Evolutionary conservation across 2,888 invertebrate species (phyloP).

Genomic region (Chloromyia formosa): DNA sequence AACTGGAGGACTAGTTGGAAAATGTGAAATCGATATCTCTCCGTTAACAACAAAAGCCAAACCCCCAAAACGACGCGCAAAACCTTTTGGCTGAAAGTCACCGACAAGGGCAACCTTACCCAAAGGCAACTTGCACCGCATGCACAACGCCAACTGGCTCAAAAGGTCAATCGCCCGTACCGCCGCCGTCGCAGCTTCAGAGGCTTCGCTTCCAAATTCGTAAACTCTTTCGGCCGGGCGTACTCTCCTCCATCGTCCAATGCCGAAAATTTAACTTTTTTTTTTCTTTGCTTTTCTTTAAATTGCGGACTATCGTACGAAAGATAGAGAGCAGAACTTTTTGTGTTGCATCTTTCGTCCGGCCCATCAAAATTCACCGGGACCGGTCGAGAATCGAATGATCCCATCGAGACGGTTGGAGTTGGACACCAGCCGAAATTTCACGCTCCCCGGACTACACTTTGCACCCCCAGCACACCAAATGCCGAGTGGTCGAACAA

Average conservation of each 20-base stretch:
- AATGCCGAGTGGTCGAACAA: not conserved
- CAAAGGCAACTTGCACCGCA: not conserved
- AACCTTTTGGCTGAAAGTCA: not conserved
- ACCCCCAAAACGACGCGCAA: no score
- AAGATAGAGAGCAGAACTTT: not conserved
- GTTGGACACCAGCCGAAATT: not conserved
- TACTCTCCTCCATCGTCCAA: no score
- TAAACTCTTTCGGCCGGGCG: not conserved
- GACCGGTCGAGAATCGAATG: not conserved
- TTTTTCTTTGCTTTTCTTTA: no score
- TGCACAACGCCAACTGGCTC: not conserved
- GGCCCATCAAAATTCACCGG: not conserved
- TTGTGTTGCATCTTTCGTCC: not conserved
- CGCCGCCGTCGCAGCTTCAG: constrained; percentile 8
- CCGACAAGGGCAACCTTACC: constrained; percentile 12
- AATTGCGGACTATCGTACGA: not conserved
- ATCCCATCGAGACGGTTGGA: not conserved
- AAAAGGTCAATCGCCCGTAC: constrained; percentile 31
- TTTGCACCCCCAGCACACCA: not conserved
- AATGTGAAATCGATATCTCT: no score
- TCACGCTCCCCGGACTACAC: not conserved
- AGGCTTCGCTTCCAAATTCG: not conserved
- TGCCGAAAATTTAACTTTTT: no score
- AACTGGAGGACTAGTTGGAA: no score
- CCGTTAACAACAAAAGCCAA: no score